Base-by-base conservation (phyloP, 2,113 vertebrate genomes). In the Nibea coibor region DNA sequence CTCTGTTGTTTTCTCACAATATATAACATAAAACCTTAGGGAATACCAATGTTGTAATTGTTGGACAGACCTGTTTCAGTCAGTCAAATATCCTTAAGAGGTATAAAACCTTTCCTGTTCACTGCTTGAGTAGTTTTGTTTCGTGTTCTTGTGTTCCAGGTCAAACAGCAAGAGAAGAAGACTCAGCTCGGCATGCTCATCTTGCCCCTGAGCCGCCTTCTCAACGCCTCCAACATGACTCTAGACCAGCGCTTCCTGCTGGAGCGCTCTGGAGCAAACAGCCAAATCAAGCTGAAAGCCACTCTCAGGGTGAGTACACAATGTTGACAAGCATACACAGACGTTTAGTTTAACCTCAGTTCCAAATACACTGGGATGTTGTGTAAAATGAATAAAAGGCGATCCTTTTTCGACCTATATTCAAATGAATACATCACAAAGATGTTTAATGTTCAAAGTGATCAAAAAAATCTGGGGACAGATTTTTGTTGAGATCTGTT, bases 241-340 rank as follows among this genome's bases (percentile, higher is more conserved):
- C 78, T 97, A 11, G 97, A 99, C 81, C 96, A 98, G 90, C 92
- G 90, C 66, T 97, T 99, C 85, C 92, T 68, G 72, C 94, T 99
- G 84, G 96, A 97, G 78, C 95, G 94, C 78, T 99, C 98, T 0
- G 97, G 97, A 72, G 91, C 94, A 75, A 96, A 95, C 91, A 99
- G 97, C 89, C 95, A 96, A 82, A 91, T 99, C 89, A 97, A 97
- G 88, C 95, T 99, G 92, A 97, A 97, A 91, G 94, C 96, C 68
- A 95, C 96, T 15, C 94, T 99, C 31, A 92, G 97, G 93, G 98
- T 99, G 82, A 88, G 91, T 45, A 20, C 2, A 64, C 10, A 28
- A 71, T 1, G 1, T 19, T 31, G 7, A 16, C 20, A 42, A 28
- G 26, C 17, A 7, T 11, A 26, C 35, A 14, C 47, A 72, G 20